Evolutionary conservation across 2,888 invertebrate species (phyloP), one percentile per base, ranked within the genome.

Genomic region (Tryphoninae sp.): DNA sequence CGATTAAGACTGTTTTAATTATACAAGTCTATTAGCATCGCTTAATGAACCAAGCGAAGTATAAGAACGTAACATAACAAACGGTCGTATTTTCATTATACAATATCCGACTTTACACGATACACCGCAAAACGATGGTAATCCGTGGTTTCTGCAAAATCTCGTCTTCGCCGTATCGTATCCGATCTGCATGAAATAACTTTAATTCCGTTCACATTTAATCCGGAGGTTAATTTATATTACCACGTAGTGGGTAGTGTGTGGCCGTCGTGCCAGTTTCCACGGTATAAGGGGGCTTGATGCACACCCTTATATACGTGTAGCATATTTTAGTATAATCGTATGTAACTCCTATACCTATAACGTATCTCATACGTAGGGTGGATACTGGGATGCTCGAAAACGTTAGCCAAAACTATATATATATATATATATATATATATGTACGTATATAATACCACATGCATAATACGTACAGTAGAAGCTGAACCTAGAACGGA

Each of bases 111-210:
- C 16, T 16, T 61, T 9, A 33, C 33, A 33, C 49, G 61, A 9
- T 26, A 33, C 72, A 61, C 61, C 72, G 72, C 62, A 26, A 42
- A 61, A 61, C 51, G 51, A 26, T 51, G 72, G 45, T 72, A 72
- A 72, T 72, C 61, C 61, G 61, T 49, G 33, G 26, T 49, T 33
- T 51, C 61, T 51, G 42, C 42, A 26, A 42, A 26, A 62, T 22
- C 26, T 42, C 42, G 13, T 42, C 42, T 13, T 13, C 51, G 55
- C 2, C 42, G 51, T 72, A 64, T 68, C 53, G 62, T 73, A 81
- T 81, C 77, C 71, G 58, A 67, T 73, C 72, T 73, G 61, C 77
- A 77, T 76, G 68, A 68, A 77, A 81, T 81, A 68, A 51, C 71
- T 67, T 49, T 55, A 74, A 72, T 69, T 81, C 61, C 33, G 64